Evolutionary conservation across 2,888 invertebrate species (phyloP).

Genomic region (Leptinotarsa tumamoca): DNA sequence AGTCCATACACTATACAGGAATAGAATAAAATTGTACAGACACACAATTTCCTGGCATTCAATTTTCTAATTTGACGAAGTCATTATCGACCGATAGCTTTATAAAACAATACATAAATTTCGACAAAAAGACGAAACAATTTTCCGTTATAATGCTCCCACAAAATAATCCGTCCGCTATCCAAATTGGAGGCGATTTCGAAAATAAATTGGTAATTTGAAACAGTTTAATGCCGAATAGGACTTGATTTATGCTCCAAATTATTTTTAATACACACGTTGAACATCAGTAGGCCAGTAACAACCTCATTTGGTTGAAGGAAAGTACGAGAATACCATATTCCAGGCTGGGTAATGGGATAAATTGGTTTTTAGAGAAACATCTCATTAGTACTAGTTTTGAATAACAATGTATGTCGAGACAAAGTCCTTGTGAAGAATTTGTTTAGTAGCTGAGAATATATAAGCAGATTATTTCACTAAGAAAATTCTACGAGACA

Average conservation of each 20-base stretch:
- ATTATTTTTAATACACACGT: slow-evolving; percentile 30
- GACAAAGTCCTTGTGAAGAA: not conserved
- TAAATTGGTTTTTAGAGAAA: slow-evolving; percentile 12
- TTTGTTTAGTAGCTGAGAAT: not conserved
- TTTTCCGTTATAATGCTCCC: slow-evolving; percentile 22
- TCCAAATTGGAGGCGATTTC: slow-evolving; percentile 24
- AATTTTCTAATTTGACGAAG: too few species aligned
- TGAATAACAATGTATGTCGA: not conserved
- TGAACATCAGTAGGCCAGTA: slow-evolving; percentile 28
- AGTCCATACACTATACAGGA: too few species aligned
- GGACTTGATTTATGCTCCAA: slow-evolving; percentile 23
- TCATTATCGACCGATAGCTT: not conserved
- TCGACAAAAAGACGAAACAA: not conserved
- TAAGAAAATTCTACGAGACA: too few species aligned
- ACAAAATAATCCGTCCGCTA: slow-evolving; percentile 16
- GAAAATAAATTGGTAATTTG: slow-evolving; percentile 27
- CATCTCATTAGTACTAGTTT: slow-evolving; percentile 10
- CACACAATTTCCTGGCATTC: too few species aligned
- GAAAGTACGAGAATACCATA: slow-evolving; percentile 16
- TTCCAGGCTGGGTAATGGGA: slow-evolving; percentile 16
- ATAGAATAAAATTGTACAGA: too few species aligned
- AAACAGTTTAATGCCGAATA: slow-evolving; percentile 21
- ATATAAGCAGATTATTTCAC: too few species aligned
- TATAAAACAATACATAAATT: slow-evolving; percentile 18
- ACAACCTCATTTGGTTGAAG: slow-evolving; percentile 27